phyloP scores from a whole-genome alignment of 2,888 invertebrate species.

The Sphaeridia pumilis region DNA sequence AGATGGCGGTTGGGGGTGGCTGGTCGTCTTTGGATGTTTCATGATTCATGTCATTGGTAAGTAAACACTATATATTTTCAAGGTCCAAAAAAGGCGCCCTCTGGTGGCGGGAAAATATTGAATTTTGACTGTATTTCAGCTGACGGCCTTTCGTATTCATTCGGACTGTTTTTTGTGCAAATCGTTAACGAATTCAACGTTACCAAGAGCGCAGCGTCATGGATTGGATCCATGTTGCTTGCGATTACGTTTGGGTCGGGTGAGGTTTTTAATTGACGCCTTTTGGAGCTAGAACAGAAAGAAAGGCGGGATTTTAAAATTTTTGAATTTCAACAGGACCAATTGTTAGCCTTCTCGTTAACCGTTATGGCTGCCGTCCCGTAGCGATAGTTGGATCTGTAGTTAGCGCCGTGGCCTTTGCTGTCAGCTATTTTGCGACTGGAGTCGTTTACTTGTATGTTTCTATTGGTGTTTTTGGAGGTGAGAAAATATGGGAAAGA shows the following conservation, averaged over 20 bases:
- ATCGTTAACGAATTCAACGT: constrained; percentile 72
- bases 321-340: too few relatives aligned
- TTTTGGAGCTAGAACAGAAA: too few relatives aligned
- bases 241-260: constrained; percentile 91
- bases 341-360: constrained; percentile 68
- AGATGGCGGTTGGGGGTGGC: constrained; percentile 77
- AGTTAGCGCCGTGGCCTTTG: background rate
- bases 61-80: too few relatives aligned
- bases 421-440: background rate
- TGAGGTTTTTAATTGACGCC: too few relatives aligned
- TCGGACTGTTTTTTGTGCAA: constrained; percentile 84
- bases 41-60: constrained; percentile 90
- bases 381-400: background rate
- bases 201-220: constrained; percentile 74
- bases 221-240: constrained; percentile 86
- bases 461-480: constrained; percentile 43
- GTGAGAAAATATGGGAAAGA: too few relatives aligned
- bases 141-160: constrained; percentile 97
- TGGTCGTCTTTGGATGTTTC: constrained; percentile 86
- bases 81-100: too few relatives aligned
- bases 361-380: background rate
- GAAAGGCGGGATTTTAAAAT: too few relatives aligned
- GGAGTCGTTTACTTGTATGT: background rate
- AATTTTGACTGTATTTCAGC: too few relatives aligned
- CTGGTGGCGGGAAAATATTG: too few relatives aligned